Evolutionary conservation across 2,888 invertebrate genomes (phyloP).

Genomic region (Digitonthophagus gazella): DNA sequence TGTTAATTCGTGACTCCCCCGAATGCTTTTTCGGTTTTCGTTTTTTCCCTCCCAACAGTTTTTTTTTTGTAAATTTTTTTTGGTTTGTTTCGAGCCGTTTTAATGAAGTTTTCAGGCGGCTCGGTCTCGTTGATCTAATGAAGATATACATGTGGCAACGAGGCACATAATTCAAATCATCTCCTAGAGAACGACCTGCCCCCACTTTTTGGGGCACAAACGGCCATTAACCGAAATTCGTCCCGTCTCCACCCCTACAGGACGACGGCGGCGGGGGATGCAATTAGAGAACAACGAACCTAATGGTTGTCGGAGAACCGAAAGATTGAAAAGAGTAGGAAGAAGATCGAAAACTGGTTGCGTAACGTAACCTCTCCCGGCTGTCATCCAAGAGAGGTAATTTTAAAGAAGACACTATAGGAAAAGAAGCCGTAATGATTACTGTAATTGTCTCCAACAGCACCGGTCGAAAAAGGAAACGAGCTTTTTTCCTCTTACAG

Average conservation of each 20-base stretch:
- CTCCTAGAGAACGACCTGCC: slow-evolving; percentile 21
- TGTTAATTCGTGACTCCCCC: slow-evolving; percentile 6
- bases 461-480: slow-evolving; percentile 22
- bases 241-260: slow-evolving; percentile 20
- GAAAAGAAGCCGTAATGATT: slow-evolving; percentile 6
- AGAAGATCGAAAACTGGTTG: slow-evolving; percentile 13
- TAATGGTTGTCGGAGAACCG: not conserved
- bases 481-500: slow-evolving; percentile 21
- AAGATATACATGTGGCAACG: slow-evolving; percentile 30
- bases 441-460: slow-evolving; percentile 1
- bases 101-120: slow-evolving; percentile 9
- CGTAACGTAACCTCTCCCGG: not conserved
- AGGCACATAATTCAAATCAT: slow-evolving; percentile 34
- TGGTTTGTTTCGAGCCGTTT: slow-evolving; percentile 3
- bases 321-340: not conserved
- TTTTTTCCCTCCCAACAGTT: not conserved
- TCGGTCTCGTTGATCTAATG: slow-evolving; percentile 24
- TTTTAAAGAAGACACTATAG: slow-evolving; percentile 6
- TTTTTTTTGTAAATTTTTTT: slow-evolving; percentile 9
- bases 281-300: not conserved
- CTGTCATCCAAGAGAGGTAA: slow-evolving; percentile 2
- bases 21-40: not conserved
- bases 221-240: slow-evolving; percentile 34
- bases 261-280: no score
- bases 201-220: slow-evolving; percentile 35